Percentiles rank a stretch among this genome's conserved stretches.
Conservation (phyloP, 2,797 vertebrate species). For the Malacoraja senta region DNA sequence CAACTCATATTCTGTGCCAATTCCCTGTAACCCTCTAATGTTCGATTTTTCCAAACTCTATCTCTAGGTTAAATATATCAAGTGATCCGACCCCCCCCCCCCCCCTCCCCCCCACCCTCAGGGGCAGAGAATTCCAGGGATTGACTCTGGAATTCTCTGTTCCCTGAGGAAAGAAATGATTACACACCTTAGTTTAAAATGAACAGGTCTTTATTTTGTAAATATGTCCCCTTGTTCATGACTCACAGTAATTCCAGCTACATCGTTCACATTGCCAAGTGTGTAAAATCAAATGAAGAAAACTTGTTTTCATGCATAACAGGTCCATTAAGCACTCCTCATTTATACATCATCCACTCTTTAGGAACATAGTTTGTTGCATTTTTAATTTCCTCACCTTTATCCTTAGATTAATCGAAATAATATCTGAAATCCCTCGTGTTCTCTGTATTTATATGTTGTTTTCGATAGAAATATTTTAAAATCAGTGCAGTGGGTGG, state of each 20-base stretch:
- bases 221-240: too few species aligned
- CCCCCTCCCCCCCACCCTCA: too few species aligned
- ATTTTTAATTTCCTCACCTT: not conserved
- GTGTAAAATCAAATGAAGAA: not conserved
- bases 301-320: not conserved
- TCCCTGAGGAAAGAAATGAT: too few species aligned
- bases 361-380: not conserved
- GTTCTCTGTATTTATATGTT: not conserved
- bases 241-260: not conserved
- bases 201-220: too few species aligned
- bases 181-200: too few species aligned
- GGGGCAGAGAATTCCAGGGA: too few species aligned
- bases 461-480: not conserved
- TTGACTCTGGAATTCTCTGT: too few species aligned
- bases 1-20: too few species aligned
- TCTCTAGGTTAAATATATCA: too few species aligned
- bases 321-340: not conserved
- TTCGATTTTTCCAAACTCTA: too few species aligned
- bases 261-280: not conserved
- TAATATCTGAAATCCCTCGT: not conserved
- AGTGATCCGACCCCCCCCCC: too few species aligned
- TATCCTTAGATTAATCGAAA: not conserved
- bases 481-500: not conserved
- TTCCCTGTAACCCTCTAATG: too few species aligned
- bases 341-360: not conserved